These are phyloP conservation scores for Channa maculata DNA, from an alignment of 2,113 vertebrate genomes.

Conservation along the genomic window DNA sequence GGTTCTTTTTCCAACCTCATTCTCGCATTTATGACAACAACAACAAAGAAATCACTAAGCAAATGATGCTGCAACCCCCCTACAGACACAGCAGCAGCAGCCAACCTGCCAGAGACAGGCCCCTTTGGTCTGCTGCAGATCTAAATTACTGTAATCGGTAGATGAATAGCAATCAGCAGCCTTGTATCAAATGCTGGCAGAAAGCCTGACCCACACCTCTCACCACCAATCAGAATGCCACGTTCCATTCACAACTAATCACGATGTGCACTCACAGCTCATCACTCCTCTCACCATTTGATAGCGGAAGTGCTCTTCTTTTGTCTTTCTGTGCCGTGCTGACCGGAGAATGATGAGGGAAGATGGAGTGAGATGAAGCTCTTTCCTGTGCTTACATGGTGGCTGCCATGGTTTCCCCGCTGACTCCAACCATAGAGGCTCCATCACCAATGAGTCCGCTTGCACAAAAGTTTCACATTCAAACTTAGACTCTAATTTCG, in stretches of 20 bases:
- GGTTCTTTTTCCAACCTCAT: slow-evolving; percentile 22
- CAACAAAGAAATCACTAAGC: slow-evolving; percentile 3
- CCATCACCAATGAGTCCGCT: slow-evolving; percentile 7
- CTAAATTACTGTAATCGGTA: slow-evolving; percentile 82
- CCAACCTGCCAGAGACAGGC: slow-evolving; percentile 63
- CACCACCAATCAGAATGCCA: slow-evolving; percentile 69
- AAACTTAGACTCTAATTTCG: slow-evolving; percentile 17
- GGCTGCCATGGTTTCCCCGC: slow-evolving; percentile 37
- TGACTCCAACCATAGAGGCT: slow-evolving; percentile 22
- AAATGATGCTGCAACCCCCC: slow-evolving; percentile 7
- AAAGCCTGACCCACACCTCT: slow-evolving; percentile 69
- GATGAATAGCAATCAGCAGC: slow-evolving; percentile 83
- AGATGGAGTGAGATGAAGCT: slow-evolving; percentile 30
- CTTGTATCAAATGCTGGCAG: slow-evolving; percentile 76
- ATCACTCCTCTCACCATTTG: slow-evolving; percentile 61
- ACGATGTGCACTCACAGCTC: slow-evolving; percentile 44
- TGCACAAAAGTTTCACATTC: slow-evolving; percentile 24
- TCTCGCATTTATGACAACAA: slow-evolving; percentile 38
- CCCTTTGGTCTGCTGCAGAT: slow-evolving; percentile 68
- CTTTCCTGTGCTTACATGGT: slow-evolving; percentile 47
- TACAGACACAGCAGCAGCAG: slow-evolving; percentile 40
- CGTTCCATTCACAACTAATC: slow-evolving; percentile 74
- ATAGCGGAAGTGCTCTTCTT: slow-evolving; percentile 66
- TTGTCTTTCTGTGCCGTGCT: slow-evolving; percentile 57
- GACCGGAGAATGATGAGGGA: slow-evolving; percentile 52